Evolutionary conservation across 2,113 vertebrate genomes (phyloP).

Genomic region (Stegostoma tigrinum): DNA sequence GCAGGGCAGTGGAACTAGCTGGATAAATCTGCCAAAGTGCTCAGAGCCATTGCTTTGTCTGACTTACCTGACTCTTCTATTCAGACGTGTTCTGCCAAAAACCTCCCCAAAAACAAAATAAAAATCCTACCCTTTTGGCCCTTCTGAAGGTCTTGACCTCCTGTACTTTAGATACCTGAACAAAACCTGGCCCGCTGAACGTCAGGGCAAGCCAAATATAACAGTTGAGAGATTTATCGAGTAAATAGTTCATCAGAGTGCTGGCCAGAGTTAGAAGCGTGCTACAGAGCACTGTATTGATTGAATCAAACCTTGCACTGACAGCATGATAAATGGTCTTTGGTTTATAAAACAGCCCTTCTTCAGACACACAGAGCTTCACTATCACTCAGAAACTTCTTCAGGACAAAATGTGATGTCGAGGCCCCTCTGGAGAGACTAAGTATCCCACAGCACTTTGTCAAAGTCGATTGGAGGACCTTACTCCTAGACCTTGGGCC

Average conservation of each 20-base stretch:
- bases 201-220: background rate
- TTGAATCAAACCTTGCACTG: constrained; percentile 8
- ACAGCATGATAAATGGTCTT: background rate
- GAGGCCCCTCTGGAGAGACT: background rate
- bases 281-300: background rate
- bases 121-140: background rate
- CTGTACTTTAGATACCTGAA: background rate
- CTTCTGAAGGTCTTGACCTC: background rate
- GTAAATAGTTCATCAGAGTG: background rate
- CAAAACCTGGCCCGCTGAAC: background rate
- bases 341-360: background rate
- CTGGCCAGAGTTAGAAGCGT: background rate
- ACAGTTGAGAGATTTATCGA: background rate
- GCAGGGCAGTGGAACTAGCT: background rate
- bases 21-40: background rate
- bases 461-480: background rate
- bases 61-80: background rate
- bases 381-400: background rate
- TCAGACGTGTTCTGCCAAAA: background rate
- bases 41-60: background rate
- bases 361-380: background rate
- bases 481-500: background rate
- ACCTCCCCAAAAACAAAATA: background rate
- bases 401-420: too few species aligned
- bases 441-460: background rate